Conservation (phyloP, 2,888 invertebrate species). For the Holacanthella duospinosa region DNA sequence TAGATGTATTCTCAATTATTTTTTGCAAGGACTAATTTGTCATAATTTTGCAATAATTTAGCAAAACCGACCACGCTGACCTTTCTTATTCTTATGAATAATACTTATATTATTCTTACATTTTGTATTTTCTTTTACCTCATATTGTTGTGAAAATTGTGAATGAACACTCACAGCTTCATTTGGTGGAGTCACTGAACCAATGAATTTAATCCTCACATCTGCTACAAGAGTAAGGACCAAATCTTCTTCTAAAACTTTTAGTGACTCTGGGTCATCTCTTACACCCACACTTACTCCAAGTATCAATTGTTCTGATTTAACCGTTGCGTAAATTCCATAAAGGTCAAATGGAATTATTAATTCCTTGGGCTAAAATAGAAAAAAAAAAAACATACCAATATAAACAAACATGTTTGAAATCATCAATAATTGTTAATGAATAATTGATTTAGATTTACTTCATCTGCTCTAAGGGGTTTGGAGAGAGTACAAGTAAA, state of each 20-base stretch:
- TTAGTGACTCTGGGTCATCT: not conserved
- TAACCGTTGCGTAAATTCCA: not conserved
- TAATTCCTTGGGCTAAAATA: not conserved
- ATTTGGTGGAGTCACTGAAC: not conserved
- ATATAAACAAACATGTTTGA: not conserved
- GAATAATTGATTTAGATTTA: too few relatives aligned
- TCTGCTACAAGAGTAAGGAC: not conserved
- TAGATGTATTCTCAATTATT: too few relatives aligned
- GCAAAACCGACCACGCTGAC: too few relatives aligned
- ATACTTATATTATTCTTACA: too few relatives aligned
- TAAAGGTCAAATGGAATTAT: not conserved
- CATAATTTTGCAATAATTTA: too few relatives aligned
- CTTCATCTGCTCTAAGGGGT: not conserved
- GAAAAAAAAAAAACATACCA: not conserved
- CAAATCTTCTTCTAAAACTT: not conserved
- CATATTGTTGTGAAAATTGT: not conserved
- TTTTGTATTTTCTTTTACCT: too few relatives aligned
- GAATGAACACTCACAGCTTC: not conserved
- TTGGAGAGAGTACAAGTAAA: not conserved
- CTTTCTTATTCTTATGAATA: too few relatives aligned
- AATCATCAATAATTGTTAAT: too few relatives aligned
- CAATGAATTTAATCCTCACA: not conserved
- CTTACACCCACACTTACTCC: not conserved
- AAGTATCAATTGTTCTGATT: not conserved
- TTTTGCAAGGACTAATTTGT: too few relatives aligned